phyloP scores from a whole-genome alignment of 2,113 vertebrate species.

The Zingel zingel region DNA sequence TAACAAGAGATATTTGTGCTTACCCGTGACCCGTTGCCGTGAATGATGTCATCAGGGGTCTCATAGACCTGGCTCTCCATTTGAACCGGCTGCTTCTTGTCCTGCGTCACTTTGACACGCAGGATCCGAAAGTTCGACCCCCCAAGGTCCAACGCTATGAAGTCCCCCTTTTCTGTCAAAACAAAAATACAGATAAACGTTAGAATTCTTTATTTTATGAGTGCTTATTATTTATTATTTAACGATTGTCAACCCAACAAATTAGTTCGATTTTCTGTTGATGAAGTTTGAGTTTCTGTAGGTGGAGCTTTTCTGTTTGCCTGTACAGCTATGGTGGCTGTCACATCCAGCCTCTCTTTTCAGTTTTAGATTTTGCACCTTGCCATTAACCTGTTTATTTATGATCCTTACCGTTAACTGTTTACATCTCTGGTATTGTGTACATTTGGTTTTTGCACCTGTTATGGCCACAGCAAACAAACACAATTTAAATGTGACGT shows the following conservation, averaged over 20 bases:
- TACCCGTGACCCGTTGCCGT: conserved; percentile 93
- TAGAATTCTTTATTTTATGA: background rate
- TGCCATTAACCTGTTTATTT: too few species aligned
- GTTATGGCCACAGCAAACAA: too few species aligned
- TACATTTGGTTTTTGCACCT: too few species aligned
- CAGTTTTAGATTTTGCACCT: background rate
- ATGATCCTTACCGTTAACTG: too few species aligned
- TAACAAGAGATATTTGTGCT: background rate
- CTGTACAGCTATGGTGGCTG: background rate
- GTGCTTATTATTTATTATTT: background rate
- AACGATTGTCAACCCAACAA: background rate
- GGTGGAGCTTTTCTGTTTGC: background rate
- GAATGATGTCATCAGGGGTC: conserved; percentile 94
- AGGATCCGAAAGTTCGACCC: conserved; percentile 96
- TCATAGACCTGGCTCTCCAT: conserved; percentile 96
- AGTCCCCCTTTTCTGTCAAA: conserved; percentile 95
- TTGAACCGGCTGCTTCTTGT: conserved; percentile 94
- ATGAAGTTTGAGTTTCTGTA: background rate
- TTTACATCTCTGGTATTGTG: too few species aligned
- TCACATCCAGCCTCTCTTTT: background rate
- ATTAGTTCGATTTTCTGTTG: too few species aligned
- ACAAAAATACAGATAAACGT: background rate
- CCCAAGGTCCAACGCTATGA: conserved; percentile 96
- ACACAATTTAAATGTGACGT: too few species aligned
- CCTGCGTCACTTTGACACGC: conserved; percentile 94